Evolutionary conservation across 2,888 invertebrate species (phyloP).

Genomic region (Cerastis leucographa): DNA sequence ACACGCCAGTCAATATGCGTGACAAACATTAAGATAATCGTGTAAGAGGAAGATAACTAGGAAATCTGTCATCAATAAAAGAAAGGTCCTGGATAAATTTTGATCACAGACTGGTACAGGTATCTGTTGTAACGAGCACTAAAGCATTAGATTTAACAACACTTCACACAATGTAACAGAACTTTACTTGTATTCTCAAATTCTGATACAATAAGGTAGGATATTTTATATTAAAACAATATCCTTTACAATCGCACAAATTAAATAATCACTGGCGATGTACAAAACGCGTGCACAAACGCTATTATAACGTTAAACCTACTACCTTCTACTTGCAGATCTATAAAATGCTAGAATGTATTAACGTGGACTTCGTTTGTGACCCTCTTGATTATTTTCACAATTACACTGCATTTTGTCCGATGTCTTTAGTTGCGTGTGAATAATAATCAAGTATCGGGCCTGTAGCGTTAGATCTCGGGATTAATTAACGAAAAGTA

Average conservation of each 20-base stretch:
- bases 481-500: slow-evolving; percentile 89
- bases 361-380: slow-evolving; percentile 20
- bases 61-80: slow-evolving; percentile 20
- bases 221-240: slow-evolving; percentile 20
- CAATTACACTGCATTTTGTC: slow-evolving; percentile 60
- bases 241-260: slow-evolving; percentile 24
- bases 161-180: neutral
- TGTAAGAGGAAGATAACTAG: slow-evolving; percentile 28
- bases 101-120: neutral
- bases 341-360: slow-evolving; percentile 42
- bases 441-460: slow-evolving; percentile 80
- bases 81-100: neutral
- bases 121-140: neutral
- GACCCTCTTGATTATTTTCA: slow-evolving; percentile 55
- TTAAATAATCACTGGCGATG: slow-evolving; percentile 4
- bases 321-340: slow-evolving; percentile 30
- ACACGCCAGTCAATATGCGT: slow-evolving; percentile 58
- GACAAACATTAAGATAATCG: slow-evolving; percentile 52
- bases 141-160: slow-evolving; percentile 1
- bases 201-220: slow-evolving; percentile 14
- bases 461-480: slow-evolving; percentile 79
- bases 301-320: slow-evolving; percentile 40
- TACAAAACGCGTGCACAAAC: slow-evolving; percentile 26
- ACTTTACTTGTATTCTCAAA: neutral
- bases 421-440: slow-evolving; percentile 73